phyloP scores from a whole-genome alignment of 1,140 invertebrate genomes.

The Rhyacophila brunnea region DNA sequence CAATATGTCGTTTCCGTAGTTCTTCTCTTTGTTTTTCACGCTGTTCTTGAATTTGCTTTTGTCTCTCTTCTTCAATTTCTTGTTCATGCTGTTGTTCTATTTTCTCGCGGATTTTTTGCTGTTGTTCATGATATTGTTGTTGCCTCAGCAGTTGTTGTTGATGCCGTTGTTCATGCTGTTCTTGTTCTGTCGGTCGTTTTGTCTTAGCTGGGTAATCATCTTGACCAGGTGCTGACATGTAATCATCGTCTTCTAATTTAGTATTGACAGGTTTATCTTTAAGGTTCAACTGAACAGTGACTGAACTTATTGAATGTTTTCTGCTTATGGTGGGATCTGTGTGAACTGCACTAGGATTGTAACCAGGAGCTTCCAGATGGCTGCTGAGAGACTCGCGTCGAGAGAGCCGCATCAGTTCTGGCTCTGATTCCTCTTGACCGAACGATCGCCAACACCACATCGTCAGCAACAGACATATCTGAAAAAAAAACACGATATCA shows the following conservation, averaged over 20 bases:
- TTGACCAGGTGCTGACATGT: conserved; percentile 38
- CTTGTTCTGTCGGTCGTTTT: background rate
- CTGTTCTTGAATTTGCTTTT: no score
- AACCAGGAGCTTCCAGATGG: conserved; percentile 41
- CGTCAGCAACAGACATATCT: conserved; percentile 51
- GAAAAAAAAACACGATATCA: conserved; percentile 38
- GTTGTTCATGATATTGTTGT: background rate
- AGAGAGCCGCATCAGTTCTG: conserved; percentile 43
- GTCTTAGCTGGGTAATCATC: background rate
- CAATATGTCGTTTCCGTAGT: background rate
- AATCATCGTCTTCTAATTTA: conserved; percentile 39
- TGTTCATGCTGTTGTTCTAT: no score
- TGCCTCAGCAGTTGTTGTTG: background rate
- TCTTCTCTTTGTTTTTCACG: background rate
- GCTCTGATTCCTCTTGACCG: conserved; percentile 47
- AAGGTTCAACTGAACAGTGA: conserved; percentile 43
- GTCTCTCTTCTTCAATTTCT: background rate
- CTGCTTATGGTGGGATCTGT: conserved; percentile 38
- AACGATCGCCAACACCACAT: conserved; percentile 37
- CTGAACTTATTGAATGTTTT: conserved; percentile 41
- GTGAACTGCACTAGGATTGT: conserved; percentile 42
- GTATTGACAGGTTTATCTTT: conserved; percentile 29
- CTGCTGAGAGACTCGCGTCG: conserved; percentile 34
- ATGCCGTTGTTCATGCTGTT: background rate
- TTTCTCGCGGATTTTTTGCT: background rate